A percentile compares a stretch with the other conserved stretches of the same genome.
Evolutionary conservation across 2,113 vertebrate genomes (phyloP).

Genomic region (Nanger granti): DNA sequence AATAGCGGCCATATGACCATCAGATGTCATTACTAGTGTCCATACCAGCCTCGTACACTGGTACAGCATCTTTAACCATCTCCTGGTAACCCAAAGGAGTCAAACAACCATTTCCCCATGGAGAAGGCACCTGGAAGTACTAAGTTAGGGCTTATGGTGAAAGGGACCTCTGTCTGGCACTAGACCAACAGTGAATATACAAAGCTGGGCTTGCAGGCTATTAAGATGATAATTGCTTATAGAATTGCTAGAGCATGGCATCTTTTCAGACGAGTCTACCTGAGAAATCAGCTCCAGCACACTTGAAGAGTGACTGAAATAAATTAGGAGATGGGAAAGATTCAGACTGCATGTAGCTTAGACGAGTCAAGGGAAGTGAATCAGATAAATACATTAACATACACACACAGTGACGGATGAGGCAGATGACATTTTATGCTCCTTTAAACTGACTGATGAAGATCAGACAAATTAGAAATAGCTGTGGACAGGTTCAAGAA

Average conservation of each 20-base stretch:
- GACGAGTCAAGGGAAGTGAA: constrained; percentile 73
- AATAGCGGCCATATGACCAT: background rate
- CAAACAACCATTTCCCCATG: background rate
- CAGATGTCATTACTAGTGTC: background rate
- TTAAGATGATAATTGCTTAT: constrained; percentile 81
- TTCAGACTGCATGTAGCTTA: constrained; percentile 75
- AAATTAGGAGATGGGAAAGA: constrained; percentile 80
- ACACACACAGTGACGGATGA: constrained; percentile 75
- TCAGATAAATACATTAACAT: constrained; percentile 83
- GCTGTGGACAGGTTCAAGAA: constrained; percentile 77
- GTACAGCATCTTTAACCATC: background rate
- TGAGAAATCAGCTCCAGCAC: constrained; percentile 79
- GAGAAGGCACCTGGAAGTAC: constrained; percentile 7
- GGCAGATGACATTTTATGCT: constrained; percentile 81
- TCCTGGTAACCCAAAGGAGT: accelerated
- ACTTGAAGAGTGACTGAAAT: constrained; percentile 77
- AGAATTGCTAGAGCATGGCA: constrained; percentile 77
- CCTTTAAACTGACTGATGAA: constrained; percentile 82
- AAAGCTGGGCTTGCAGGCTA: constrained; percentile 71
- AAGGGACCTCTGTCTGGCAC: constrained; percentile 58
- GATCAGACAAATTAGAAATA: constrained; percentile 83
- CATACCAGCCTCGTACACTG: accelerated
- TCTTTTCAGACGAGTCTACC: constrained; percentile 78
- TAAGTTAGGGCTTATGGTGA: constrained; percentile 15
- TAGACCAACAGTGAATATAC: constrained; percentile 67